Base-by-base conservation (phyloP, 2,113 vertebrate species). In the Atlantisia rogersi region DNA sequence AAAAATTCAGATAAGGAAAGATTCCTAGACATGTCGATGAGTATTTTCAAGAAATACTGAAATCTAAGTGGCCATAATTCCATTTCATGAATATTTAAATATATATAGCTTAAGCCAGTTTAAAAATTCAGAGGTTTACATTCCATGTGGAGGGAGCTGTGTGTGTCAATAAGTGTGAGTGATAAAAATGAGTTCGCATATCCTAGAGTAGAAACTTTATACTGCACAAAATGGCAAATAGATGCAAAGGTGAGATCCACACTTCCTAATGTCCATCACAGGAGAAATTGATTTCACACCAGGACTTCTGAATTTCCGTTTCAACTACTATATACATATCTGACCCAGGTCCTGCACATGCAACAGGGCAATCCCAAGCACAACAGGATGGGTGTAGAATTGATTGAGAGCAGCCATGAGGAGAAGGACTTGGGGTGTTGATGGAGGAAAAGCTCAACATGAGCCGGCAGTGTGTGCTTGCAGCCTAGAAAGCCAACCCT, bases 31-130 rank as follows among this genome's bases (percentile, higher is more conserved):
- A 56, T 56, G n/a, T 63, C 64, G 42, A 4, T 44, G 28, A 60
- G 10, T 44, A 79, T 82, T 89, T 95, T 92, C 42, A 95, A 74
- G 35, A 67, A 88, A 83, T 92, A 94, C 73, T 84, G 35, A 48
- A 84, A 24, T 29, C 44, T 75, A 93, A 86, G 26, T 4, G 3
- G 26, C 53, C 74, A 64, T 83, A 84, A 82, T 89, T 94, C 71
- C 14, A 46, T 81, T 82, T 79, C 53, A 48, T 92, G 69, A 88
- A 56, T 84, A 71, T 81, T 88, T 91, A 65, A 96, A 84, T 68
- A 64, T 46, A 15, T 79, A 29, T 68, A 35, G 12, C 11, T 86
- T 82, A 88, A 95, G 71, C 9, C 8, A 73, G 32, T 82, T 92
- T 7, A 88, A 95, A 92, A 92, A 82, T 75, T 67, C 28, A 87